Conservation (phyloP, 2,888 invertebrate genomes). For the Caenorhabditis drosophilae region DNA sequence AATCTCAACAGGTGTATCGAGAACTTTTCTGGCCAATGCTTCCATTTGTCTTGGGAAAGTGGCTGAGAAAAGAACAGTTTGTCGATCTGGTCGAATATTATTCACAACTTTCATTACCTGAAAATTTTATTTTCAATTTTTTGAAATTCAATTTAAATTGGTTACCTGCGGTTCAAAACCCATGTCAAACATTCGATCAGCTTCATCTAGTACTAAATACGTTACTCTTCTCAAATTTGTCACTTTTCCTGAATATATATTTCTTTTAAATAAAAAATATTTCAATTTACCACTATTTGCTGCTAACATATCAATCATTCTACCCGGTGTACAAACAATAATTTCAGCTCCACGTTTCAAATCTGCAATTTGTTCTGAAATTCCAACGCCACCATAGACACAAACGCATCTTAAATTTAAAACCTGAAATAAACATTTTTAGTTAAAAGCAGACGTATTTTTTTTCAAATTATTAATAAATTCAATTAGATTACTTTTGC, state of each 20-base stretch:
- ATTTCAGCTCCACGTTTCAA: slow-evolving; percentile 94
- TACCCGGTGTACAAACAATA: slow-evolving; percentile 96
- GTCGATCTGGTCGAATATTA: slow-evolving; percentile 84
- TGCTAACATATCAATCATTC: slow-evolving; percentile 99
- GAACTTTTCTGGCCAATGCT: slow-evolving; percentile 88
- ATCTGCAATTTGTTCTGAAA: slow-evolving; percentile 93
- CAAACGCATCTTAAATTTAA: slow-evolving; percentile 84
- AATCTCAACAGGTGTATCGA: slow-evolving; percentile 93
- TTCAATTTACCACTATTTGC: slow-evolving; percentile 83
- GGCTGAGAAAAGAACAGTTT: slow-evolving; percentile 98
- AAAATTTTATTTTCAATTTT: too few species aligned
- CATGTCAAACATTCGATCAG: slow-evolving; percentile 99
- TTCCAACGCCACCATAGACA: slow-evolving; percentile 97
- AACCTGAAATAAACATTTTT: slow-evolving; percentile 14
- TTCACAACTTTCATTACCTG: slow-evolving; percentile 95
- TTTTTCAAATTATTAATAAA: not conserved
- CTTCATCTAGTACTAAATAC: slow-evolving; percentile 96
- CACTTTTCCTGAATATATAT: slow-evolving; percentile 76
- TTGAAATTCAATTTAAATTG: too few species aligned
- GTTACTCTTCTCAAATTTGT: slow-evolving; percentile 96
- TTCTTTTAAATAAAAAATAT: slow-evolving; percentile 4
- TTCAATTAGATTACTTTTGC: slow-evolving; percentile 74
- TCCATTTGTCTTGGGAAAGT: slow-evolving; percentile 99
- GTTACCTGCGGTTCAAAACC: slow-evolving; percentile 92
- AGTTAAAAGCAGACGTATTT: not conserved